These are phyloP conservation scores for Podilymbus podiceps DNA, from an alignment of 2,113 vertebrate genomes.

Conservation along the genomic window DNA sequence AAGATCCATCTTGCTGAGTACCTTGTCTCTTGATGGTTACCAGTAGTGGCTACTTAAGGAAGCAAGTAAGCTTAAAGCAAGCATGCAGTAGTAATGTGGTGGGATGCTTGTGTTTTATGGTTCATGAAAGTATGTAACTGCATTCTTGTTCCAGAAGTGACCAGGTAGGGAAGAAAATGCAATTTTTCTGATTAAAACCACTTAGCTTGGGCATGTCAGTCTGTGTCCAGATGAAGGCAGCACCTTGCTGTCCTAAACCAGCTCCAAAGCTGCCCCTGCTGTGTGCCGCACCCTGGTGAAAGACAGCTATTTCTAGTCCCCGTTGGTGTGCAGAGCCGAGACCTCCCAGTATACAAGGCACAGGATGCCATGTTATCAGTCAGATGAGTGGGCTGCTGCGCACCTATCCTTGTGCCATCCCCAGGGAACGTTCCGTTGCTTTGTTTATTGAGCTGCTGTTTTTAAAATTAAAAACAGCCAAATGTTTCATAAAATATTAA, in stretches of 20 bases:
- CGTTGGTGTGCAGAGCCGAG: not conserved
- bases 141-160: not conserved
- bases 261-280: not conserved
- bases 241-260: not conserved
- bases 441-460: constrained; percentile 29
- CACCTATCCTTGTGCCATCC: not conserved
- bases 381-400: not conserved
- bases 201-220: not conserved
- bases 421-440: not conserved
- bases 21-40: not conserved
- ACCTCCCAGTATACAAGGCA: not conserved
- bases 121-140: not conserved
- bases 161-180: not conserved
- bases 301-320: not conserved
- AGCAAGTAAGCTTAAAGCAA: not conserved
- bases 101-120: not conserved
- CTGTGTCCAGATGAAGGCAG: not conserved
- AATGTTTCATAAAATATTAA: constrained; percentile 55
- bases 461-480: constrained; percentile 46
- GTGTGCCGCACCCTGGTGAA: not conserved
- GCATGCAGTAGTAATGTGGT: not conserved
- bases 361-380: not conserved
- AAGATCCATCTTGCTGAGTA: not conserved
- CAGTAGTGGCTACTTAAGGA: not conserved
- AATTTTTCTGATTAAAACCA: not conserved